Evolutionary conservation across 2,888 invertebrate species (phyloP), one percentile per base, ranked within the genome.

Genomic region (Argynnis bischoffii): DNA sequence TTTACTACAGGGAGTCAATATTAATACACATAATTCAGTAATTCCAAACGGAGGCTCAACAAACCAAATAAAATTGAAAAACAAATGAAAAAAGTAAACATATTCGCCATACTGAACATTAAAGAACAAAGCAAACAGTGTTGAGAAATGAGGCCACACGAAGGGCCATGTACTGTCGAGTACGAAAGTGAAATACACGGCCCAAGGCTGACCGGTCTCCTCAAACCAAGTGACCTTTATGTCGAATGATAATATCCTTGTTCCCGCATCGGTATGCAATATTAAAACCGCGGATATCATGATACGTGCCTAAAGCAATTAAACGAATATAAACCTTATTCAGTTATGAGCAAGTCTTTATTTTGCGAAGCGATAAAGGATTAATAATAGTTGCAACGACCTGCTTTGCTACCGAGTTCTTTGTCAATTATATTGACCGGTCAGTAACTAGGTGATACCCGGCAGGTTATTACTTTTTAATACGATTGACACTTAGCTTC

Each of bases 201-300:
- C 82, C 81, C 92, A 92, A 92, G 92, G 92, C 85, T 90, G 92
- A 89, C 92, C 87, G 86, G 92, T 92, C 88, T 88, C 88, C 89
- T 91, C 89, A 87, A 87, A 87, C 86, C 87, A 82, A 86, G 86
- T 89, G 89, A 91, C 92, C 92, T 92, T 92, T 91, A 73, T 83
- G 77, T 79, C 84, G 84, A 85, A 84, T 84, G 85, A 89, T 89
- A 91, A 89, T 89, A 91, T 91, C 91, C 91, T 90, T 86, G 91
- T 90, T 89, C 85, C 87, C 81, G 79, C 84, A 79, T 71, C 77
- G 81, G 79, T 78, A 81, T 81, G 81, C 81, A 78, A 81, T 83
- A 85, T 84, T 79, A 79, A 84, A 83, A 86, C 76, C 82, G 80
- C 81, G 78, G 78, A 84, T 61, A 80, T 81, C 80, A 77, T 78